phyloP scores from a whole-genome alignment of 2,888 invertebrate genomes.

The Eristalis intricaria region DNA sequence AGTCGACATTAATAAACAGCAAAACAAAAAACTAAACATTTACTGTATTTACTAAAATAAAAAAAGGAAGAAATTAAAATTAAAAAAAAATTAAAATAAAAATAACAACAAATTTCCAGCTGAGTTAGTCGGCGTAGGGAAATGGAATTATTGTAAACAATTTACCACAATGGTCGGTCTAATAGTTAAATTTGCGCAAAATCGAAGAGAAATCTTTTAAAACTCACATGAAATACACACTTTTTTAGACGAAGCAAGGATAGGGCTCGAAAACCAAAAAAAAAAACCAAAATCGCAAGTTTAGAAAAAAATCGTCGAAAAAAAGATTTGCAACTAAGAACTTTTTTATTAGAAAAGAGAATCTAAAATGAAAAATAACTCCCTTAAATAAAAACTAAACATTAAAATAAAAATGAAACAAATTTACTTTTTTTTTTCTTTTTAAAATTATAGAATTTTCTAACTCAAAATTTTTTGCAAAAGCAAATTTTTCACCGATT shows the following conservation, averaged over 20 bases:
- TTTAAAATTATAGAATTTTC: not conserved
- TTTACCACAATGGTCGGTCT: slow-evolving; percentile 40
- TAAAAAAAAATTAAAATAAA: slow-evolving; percentile 11
- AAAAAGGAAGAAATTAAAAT: slow-evolving; percentile 32
- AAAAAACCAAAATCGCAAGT: slow-evolving; percentile 3
- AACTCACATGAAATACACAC: slow-evolving; percentile 13
- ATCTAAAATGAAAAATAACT: slow-evolving; percentile 2
- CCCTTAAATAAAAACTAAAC: slow-evolving; percentile 24
- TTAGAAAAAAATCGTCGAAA: slow-evolving; percentile 4
- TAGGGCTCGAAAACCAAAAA: slow-evolving; percentile 8
- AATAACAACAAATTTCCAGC: slow-evolving; percentile 26
- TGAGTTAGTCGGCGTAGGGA: slow-evolving; percentile 49
- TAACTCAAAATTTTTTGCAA: slow-evolving; percentile 30
- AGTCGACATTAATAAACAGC: slow-evolving; percentile 49
- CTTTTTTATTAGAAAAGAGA: slow-evolving; percentile 57
- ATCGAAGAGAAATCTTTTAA: not conserved
- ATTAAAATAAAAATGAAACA: not conserved
- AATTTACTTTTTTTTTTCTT: not conserved
- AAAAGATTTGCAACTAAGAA: slow-evolving; percentile 46
- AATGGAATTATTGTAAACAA: slow-evolving; percentile 40
- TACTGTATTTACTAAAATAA: slow-evolving; percentile 66
- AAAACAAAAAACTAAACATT: slow-evolving; percentile 53
- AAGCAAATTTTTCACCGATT: slow-evolving; percentile 22
- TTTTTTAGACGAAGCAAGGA: slow-evolving; percentile 60
- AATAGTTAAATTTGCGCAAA: slow-evolving; percentile 57